A percentile compares a stretch with the other conserved stretches of the same genome.
These are phyloP conservation scores for Aegotheles bennettii DNA, from an alignment of 2,113 vertebrate genomes.

Conservation along the genomic window DNA sequence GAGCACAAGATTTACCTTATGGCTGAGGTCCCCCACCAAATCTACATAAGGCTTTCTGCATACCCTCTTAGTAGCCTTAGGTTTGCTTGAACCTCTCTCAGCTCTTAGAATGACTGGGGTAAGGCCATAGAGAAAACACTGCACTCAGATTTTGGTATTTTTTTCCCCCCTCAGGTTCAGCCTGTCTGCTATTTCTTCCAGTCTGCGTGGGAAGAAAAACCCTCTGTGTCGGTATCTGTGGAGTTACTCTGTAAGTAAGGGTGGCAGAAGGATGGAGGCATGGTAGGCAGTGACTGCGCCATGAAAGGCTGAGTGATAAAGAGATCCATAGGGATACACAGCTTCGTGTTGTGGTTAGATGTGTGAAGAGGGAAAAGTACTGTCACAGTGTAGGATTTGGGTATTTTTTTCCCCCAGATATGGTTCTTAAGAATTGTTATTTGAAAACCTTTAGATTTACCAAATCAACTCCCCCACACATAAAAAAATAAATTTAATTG, in stretches of 20 bases:
- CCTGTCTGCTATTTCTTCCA: background rate
- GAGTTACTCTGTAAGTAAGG: background rate
- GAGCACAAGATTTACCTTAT: background rate
- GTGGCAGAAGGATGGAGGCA: background rate
- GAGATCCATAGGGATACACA: background rate
- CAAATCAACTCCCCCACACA: no score
- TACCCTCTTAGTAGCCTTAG: background rate
- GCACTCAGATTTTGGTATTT: background rate
- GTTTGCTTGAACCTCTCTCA: background rate
- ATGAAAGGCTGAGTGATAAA: background rate
- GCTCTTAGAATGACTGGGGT: background rate
- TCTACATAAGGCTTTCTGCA: background rate
- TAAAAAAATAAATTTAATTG: no score
- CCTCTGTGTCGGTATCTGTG: accelerated
- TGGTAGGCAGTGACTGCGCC: background rate
- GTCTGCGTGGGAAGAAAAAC: background rate
- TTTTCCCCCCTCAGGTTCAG: no score
- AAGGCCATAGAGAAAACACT: background rate
- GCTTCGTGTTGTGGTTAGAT: background rate
- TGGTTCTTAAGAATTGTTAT: background rate
- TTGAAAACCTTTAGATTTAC: background rate
- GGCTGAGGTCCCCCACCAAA: background rate
- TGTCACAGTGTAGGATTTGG: background rate
- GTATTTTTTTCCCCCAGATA: no score
- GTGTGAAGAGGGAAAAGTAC: background rate